Base-by-base conservation (phyloP, 2,113 vertebrate species). In the Notechis scutatus region DNA sequence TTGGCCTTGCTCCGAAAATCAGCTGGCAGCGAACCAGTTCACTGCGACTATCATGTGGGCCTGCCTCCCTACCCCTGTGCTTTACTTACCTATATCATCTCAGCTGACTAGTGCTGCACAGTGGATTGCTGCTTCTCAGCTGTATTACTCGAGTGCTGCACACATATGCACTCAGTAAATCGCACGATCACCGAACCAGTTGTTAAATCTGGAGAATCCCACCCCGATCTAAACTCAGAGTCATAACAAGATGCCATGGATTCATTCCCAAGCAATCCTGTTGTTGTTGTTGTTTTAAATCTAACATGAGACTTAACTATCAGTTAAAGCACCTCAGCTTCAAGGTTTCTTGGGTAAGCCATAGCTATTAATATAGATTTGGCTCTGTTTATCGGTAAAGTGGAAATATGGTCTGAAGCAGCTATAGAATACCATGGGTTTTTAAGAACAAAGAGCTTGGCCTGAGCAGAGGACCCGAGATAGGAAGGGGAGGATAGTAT, bases 351-450 rank as follows among this genome's bases (percentile, higher is more conserved):
- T 59, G 26, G 29, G 26, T 20, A 85, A 57, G 15, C 24, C 21
- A 42, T 29, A 14, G 26, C 55, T 45, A 5, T 89, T 15, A 39
- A 52, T 2, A 11, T 3, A 88, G 23, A 20, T 88, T 85, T 23
- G 59, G 26, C 29, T 21, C 2, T 2, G 2, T 20, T 54, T 26
- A 64, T 54, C 47, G 26, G 34, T 34, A 47, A 9, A 45, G 81
- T 57, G 39, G 47, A 87, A 12, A 45, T 56, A 24, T 5, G 23
- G 34, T 34, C 12, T 86, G 21, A 39, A 69, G 47, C 5, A 34
- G 45, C 61, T 56, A 89, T 85, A 87, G 74, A 42, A n/a, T 34
- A 24, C 24, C 85, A 23, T 69, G 93, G 59, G 92, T 0, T 0
- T 0, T 88, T 94, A 91, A n/a, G 26, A 39, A 74, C 52, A 34